Evolutionary conservation across 2,113 vertebrate species (phyloP).

Genomic region (Pollachius pollachius): DNA sequence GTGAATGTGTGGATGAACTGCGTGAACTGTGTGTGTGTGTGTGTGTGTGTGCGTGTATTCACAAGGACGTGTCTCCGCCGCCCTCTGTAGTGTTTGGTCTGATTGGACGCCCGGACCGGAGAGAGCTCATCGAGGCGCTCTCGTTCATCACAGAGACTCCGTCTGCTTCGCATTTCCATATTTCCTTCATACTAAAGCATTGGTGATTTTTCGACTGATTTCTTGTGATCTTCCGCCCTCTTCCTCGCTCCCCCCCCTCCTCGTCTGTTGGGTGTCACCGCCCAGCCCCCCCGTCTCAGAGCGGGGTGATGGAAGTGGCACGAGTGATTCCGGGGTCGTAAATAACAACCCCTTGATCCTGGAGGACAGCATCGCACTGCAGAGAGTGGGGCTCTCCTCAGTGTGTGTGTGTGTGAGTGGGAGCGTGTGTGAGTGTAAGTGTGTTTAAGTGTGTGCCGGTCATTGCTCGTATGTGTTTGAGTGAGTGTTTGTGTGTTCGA

Average conservation of each 20-base stretch:
- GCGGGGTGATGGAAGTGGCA: too few species aligned
- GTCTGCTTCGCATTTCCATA: slow-evolving; percentile 31
- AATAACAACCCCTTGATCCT: too few species aligned
- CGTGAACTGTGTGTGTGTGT: too few species aligned
- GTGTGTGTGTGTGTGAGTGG: not conserved
- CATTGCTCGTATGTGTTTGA: too few species aligned
- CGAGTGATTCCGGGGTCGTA: too few species aligned
- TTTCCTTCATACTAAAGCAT: not conserved
- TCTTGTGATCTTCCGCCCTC: not conserved
- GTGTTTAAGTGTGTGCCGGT: too few species aligned
- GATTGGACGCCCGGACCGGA: too few species aligned
- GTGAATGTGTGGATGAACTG: too few species aligned
- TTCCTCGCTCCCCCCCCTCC: not conserved
- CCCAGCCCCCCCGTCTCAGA: slow-evolving; percentile 22
- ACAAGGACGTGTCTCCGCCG: slow-evolving; percentile 27
- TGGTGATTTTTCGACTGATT: not conserved
- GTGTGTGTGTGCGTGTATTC: too few species aligned
- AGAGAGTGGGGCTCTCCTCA: not conserved
- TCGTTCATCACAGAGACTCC: slow-evolving; percentile 53
- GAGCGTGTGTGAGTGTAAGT: not conserved
- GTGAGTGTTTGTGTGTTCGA: too few species aligned
- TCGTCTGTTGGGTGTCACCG: slow-evolving; percentile 9
- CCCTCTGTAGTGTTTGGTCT: slow-evolving; percentile 40
- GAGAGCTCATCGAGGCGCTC: slow-evolving; percentile 43
- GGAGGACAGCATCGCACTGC: slow-evolving; percentile 12